Percentiles rank a stretch among this genome's conserved stretches.
phyloP scores from a whole-genome alignment of 2,113 vertebrate genomes.

The Carollia perspicillata region DNA sequence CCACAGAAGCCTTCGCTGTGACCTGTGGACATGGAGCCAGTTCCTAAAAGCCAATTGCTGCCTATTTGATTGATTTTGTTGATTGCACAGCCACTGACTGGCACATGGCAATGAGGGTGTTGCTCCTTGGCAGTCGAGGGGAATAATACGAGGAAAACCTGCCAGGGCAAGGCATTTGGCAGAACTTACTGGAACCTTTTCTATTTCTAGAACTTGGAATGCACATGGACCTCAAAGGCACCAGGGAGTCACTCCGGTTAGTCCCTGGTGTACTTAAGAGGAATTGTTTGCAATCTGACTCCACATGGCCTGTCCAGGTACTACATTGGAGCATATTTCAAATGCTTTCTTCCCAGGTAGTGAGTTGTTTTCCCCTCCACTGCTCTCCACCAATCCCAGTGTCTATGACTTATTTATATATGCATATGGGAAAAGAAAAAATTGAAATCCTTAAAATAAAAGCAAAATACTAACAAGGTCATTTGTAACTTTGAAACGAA shows the following conservation, averaged over 20 bases:
- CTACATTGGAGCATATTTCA: background rate
- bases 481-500: background rate
- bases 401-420: background rate
- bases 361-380: background rate
- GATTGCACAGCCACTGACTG: background rate
- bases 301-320: background rate
- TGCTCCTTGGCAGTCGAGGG: background rate
- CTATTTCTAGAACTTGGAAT: slow-evolving; percentile 61
- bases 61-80: background rate
- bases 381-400: background rate
- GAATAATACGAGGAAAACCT: slow-evolving; percentile 8
- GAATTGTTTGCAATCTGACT: slow-evolving; percentile 2
- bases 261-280: background rate
- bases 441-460: background rate
- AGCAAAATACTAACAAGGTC: background rate
- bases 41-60: background rate
- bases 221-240: slow-evolving; percentile 52
- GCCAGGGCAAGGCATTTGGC: slow-evolving; percentile 12
- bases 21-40: background rate
- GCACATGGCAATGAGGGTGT: background rate
- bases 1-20: background rate
- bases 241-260: slow-evolving; percentile 58
- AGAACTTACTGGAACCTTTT: slow-evolving; percentile 42
- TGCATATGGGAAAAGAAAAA: background rate
- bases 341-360: background rate